These are phyloP conservation scores for Brachionus sp. DNA, from an alignment of 1,140 invertebrate species.

Conservation along the genomic window DNA sequence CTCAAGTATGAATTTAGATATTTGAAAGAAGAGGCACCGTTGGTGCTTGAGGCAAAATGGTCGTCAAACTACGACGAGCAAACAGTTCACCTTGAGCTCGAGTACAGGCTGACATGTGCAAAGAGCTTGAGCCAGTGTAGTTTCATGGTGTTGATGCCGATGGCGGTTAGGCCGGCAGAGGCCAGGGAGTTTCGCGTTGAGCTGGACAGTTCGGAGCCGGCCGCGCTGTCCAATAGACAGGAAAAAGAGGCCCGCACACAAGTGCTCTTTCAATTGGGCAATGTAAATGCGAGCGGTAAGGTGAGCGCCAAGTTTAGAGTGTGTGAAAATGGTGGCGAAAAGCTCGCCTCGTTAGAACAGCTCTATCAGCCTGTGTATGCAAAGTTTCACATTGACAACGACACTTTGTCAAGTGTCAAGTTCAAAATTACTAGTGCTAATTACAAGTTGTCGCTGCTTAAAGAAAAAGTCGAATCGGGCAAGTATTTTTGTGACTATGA, in stretches of 20 bases:
- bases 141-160: constrained; percentile 35
- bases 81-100: neutral
- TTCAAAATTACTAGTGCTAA: neutral
- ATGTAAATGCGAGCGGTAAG: neutral
- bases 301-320: neutral
- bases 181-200: neutral
- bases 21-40: neutral
- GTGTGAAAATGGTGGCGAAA: neutral
- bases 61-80: neutral
- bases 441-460: constrained; percentile 34
- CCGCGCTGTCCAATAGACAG: neutral
- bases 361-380: constrained; percentile 34
- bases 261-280: neutral
- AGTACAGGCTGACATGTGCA: neutral
- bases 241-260: neutral
- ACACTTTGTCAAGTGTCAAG: constrained; percentile 23
- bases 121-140: neutral
- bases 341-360: neutral
- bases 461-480: constrained; percentile 26
- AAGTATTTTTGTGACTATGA: constrained; percentile 45
- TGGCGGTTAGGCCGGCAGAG: too few species aligned
- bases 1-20: constrained; percentile 35
- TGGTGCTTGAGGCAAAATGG: constrained; percentile 14
- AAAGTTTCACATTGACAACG: constrained; percentile 45
- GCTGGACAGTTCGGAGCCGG: neutral